Conservation (phyloP, 1,140 invertebrate genomes). For the Phthorimaea operculella region DNA sequence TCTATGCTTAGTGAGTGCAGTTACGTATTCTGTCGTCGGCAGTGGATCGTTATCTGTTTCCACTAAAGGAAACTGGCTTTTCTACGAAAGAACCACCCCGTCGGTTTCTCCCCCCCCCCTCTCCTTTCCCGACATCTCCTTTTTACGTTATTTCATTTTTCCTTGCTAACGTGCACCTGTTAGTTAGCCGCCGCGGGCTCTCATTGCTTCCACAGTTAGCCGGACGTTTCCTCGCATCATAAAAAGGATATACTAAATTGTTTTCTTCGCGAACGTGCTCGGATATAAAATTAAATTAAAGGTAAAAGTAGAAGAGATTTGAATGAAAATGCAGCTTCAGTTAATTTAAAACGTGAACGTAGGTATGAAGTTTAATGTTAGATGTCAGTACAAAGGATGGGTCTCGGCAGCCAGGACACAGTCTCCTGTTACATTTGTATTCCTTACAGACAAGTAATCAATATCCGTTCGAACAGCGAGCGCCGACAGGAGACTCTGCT, state of each 20-base stretch:
- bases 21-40: constrained; percentile 66
- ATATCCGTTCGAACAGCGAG: constrained; percentile 47
- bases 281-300: no score
- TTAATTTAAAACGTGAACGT: background rate
- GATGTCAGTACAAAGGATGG: constrained; percentile 48
- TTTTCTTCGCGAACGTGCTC: constrained; percentile 8
- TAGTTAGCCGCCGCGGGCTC: constrained; percentile 56
- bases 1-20: constrained; percentile 58
- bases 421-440: constrained; percentile 62
- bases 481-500: constrained; percentile 38
- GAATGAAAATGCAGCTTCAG: background rate
- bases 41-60: constrained; percentile 67
- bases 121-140: constrained; percentile 43
- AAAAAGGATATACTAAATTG: constrained; percentile 18
- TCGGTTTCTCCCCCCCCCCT: constrained; percentile 34
- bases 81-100: constrained; percentile 60
- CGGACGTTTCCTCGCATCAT: constrained; percentile 25
- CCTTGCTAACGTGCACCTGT: constrained; percentile 60
- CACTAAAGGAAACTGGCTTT: constrained; percentile 66
- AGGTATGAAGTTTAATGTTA: constrained; percentile 54
- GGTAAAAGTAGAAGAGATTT: no score
- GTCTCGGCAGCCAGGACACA: constrained; percentile 32
- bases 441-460: constrained; percentile 60
- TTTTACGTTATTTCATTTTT: constrained; percentile 67
- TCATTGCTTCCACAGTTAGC: constrained; percentile 42